Evolutionary conservation across 2,113 vertebrate species (phyloP), one percentile per base, ranked within the genome.

Genomic region (Gopherus flavomarginatus): DNA sequence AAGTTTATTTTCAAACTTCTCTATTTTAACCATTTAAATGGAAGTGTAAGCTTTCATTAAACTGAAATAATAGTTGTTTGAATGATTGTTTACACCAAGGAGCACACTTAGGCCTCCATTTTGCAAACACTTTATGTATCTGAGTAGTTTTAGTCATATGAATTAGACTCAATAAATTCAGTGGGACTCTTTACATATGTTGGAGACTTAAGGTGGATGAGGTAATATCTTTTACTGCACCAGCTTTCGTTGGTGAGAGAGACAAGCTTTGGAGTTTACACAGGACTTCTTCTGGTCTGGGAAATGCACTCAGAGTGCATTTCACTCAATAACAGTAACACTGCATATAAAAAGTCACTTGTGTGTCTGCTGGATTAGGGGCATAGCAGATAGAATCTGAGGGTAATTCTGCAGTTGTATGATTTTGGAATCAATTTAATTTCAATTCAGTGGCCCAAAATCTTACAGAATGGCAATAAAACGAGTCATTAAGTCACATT

Each of bases 1-100:
- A 44, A 93, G 81, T 92, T 96, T 14, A 78, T 81, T 78, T 94
- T 21, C 62, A 94, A 62, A 69, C 3, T 44, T 88, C 86, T 91
- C 14, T 77, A 19, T 85, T n/a, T 84, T 80, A 93, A 89, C 50
- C 16, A 59, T 77, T 88, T 87, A 56, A 56, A 83, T 21, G 11
- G 12, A 26, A 81, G 29, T 54, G 38, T 56, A 89, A 77, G n/a
- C n/a, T 87, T 95, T 88, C 2, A 56, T 83, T 91, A 90, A 78
- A 88, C 79, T 79, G 22, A 90, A 85, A 91, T 83, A 49, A 44
- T 3, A 78, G 54, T 53, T 16, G 27, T 79, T 50, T 89, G 38
- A 92, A 92, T 35, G 42, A 27, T 83, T 31, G 85, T 53, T 24
- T 77, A 50, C 56, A 56, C 16, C 3, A 27, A 50, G 5, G 38